Base-by-base conservation (phyloP, 2,888 invertebrate species). In the Drosophila falleni region DNA sequence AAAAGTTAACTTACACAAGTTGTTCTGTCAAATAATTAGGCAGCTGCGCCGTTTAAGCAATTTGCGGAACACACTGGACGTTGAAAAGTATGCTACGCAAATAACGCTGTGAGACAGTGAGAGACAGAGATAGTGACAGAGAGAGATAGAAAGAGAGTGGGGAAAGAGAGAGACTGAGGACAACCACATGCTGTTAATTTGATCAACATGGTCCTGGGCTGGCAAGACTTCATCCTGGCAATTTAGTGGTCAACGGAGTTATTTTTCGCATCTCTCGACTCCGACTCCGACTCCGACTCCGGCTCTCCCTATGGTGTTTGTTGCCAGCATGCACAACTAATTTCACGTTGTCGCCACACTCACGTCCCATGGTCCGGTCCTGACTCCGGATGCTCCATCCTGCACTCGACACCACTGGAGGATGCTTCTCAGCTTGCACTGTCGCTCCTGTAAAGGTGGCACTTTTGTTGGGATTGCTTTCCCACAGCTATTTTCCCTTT, bases 101-200 rank as follows among this genome's bases (percentile, higher is more conserved):
- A 60, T 56, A 41, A 35, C 16, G 9, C 10, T n/a, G 13, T 16
- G 60, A 9, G 16, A 29, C 26, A 13, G 23, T 5, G 13, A 26
- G 33, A 26, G 33, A n/a, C 6, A 41, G 42, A 35, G 39, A n/a
- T n/a, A n/a, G n/a, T n/a, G n/a, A n/a, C n/a, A 41, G 56, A 16
- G 35, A 13, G 13, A n/a, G 1, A 31, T n/a, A 26, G 13, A 15
- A 26, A 11, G 13, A 4, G 13, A 33, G 19, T 5, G 49, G 33
- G 10, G 29, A 26, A 29, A 41, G 56, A 16, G 35, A 13, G 13
- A n/a, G 1, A 31, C n/a, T 4, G 46, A 23, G 29, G 19, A 39
- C 63, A 37, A 51, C 83, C 81, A 80, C 86, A 86, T 81, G 83
- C 78, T 84, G 82, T 82, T 87, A 87, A 87, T 87, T 86, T 87